phyloP scores from a whole-genome alignment of 2,888 invertebrate genomes.

The Candidula unifasciata region DNA sequence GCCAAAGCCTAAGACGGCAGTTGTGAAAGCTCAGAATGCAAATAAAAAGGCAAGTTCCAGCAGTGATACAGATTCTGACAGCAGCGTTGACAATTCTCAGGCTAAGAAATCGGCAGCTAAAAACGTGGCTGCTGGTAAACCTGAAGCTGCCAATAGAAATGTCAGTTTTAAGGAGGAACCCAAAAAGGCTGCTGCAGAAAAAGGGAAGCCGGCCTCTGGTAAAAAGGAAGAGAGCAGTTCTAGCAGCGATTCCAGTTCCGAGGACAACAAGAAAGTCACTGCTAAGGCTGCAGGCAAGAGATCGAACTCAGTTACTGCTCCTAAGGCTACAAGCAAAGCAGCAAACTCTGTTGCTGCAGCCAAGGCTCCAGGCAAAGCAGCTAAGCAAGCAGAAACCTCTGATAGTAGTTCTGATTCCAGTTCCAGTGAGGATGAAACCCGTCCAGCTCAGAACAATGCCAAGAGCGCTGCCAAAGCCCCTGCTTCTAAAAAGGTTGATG shows the following conservation, averaged over 20 bases:
- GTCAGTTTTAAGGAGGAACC: not conserved
- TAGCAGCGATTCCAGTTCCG: constrained; percentile 52
- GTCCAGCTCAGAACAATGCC: not conserved
- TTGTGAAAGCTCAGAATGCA: constrained; percentile 31
- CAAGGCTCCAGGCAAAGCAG: not conserved
- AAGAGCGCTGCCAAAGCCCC: not conserved
- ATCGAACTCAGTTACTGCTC: not conserved
- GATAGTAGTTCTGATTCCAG: constrained; percentile 57
- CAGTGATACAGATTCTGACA: constrained; percentile 47
- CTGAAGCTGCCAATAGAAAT: not conserved
- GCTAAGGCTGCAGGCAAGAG: not conserved
- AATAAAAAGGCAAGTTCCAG: constrained; percentile 53
- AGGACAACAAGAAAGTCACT: constrained; percentile 20
- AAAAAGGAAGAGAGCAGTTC: constrained; percentile 44
- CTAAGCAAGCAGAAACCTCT: constrained; percentile 27
- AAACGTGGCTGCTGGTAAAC: constrained; percentile 16
- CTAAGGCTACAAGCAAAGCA: not conserved
- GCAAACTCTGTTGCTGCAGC: too few species aligned
- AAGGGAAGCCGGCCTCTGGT: not conserved
- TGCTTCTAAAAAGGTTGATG: constrained; percentile 16
- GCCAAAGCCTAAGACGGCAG: constrained; percentile 39
- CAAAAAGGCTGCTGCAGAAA: not conserved
- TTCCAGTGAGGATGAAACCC: constrained; percentile 52
- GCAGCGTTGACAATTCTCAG: constrained; percentile 40
- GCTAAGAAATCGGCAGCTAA: constrained; percentile 4